Percentiles rank a stretch among this genome's conserved stretches.
phyloP scores from a whole-genome alignment of 2,113 vertebrate species.

The Willisornis vidua region DNA sequence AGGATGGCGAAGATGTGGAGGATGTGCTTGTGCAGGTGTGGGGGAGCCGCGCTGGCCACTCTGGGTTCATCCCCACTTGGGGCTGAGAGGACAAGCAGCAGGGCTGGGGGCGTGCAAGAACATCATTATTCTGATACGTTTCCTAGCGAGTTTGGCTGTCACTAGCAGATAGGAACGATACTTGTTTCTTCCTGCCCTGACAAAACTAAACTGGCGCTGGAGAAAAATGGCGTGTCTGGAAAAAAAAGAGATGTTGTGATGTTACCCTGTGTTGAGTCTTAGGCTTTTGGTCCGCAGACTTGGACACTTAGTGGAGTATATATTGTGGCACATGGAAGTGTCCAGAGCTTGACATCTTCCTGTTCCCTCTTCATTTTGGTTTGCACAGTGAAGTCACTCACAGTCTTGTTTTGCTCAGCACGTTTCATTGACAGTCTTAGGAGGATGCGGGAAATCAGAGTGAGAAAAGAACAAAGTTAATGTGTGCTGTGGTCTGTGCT shows the following conservation, averaged over 20 bases:
- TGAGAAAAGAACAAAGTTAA: background rate
- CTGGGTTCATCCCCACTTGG: fast-evolving
- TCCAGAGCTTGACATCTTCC: background rate
- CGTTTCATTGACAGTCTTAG: background rate
- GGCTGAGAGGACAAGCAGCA: background rate
- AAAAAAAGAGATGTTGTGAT: background rate
- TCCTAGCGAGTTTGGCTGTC: background rate
- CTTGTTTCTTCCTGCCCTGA: background rate
- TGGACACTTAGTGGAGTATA: background rate
- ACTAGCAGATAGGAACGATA: background rate
- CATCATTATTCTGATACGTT: background rate
- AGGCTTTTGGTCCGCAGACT: background rate
- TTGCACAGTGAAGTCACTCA: background rate
- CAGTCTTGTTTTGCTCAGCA: background rate
- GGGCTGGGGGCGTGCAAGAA: background rate
- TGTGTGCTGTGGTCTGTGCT: background rate
- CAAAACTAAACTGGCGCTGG: background rate
- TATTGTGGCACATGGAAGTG: fast-evolving
- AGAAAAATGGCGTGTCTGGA: background rate
- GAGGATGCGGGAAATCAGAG: background rate
- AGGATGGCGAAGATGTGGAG: background rate
- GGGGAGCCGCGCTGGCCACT: background rate
- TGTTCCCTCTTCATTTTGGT: background rate
- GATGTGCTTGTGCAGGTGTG: fast-evolving
- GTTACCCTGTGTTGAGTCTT: background rate